Conservation (phyloP, 2,888 invertebrate species). For the Brachyptera risi region DNA sequence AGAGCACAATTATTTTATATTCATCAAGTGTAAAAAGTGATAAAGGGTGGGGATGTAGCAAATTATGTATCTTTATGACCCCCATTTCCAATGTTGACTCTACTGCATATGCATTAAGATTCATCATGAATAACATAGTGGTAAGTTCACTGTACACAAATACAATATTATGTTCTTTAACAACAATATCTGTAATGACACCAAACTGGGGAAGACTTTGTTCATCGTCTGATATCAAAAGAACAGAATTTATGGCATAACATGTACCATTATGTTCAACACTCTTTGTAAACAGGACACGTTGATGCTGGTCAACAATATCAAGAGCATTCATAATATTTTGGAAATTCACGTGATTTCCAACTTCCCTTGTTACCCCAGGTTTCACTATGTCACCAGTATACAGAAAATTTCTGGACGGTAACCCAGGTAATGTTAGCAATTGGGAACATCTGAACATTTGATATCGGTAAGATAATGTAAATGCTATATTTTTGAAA, state of each 20-base stretch:
- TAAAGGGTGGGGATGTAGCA: background rate
- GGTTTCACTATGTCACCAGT: conserved; percentile 19
- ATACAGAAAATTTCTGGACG: conserved; percentile 28
- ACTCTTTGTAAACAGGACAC: background rate
- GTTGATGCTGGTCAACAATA: background rate
- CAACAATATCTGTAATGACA: background rate
- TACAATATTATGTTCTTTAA: background rate
- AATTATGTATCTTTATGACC: background rate
- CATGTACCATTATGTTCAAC: background rate
- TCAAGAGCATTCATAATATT: background rate
- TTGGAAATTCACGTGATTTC: background rate
- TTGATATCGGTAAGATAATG: conserved; percentile 32
- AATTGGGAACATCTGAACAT: conserved; percentile 28
- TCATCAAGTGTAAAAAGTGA: background rate
- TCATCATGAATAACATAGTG: background rate
- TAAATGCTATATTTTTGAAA: conserved; percentile 34
- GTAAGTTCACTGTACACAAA: background rate
- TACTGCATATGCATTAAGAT: background rate
- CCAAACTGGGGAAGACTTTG: background rate
- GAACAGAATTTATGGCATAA: background rate
- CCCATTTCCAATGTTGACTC: background rate
- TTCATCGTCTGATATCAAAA: background rate
- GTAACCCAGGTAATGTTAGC: background rate
- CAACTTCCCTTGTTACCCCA: too few relatives aligned
- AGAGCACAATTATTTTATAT: background rate